These are phyloP conservation scores for Piezodorus guildinii DNA, from an alignment of 1,140 invertebrate genomes.

Conservation along the genomic window DNA sequence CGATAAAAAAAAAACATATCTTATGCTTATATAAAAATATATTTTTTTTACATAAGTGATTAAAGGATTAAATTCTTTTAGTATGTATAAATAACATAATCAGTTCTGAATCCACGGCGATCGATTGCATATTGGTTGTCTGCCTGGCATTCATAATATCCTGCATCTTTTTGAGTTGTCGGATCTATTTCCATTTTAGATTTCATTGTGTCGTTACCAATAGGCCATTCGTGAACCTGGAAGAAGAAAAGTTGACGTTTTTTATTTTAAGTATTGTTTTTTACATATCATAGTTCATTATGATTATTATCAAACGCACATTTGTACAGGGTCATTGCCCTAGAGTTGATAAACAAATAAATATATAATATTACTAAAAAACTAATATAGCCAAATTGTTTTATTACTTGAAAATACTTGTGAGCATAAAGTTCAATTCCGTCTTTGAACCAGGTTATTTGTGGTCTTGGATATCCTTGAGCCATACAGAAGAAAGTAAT, in stretches of 20 bases:
- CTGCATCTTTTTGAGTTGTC: conserved; percentile 47
- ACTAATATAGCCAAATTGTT: not conserved
- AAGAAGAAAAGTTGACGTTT: conserved; percentile 20
- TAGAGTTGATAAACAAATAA: too few relatives aligned
- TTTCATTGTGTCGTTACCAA: conserved; percentile 38
- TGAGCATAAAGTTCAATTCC: conserved; percentile 45
- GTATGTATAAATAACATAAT: conserved; percentile 54
- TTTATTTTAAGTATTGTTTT: not conserved
- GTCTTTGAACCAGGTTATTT: conserved; percentile 47
- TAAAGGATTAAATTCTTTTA: conserved; percentile 29
- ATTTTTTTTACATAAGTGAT: too few relatives aligned
- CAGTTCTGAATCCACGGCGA: conserved; percentile 53
- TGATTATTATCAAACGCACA: too few relatives aligned
- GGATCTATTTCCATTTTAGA: conserved; percentile 48
- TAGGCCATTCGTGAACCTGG: conserved; percentile 42
- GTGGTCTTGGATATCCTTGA: conserved; percentile 40
- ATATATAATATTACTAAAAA: conserved; percentile 7
- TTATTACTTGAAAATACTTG: conserved; percentile 41
- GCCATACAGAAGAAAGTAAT: conserved; percentile 47
- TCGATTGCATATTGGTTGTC: conserved; percentile 68
- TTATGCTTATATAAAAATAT: too few relatives aligned
- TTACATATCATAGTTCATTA: not conserved
- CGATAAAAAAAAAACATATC: too few relatives aligned
- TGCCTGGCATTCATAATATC: conserved; percentile 60
- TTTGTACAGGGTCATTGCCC: too few relatives aligned